Percentiles rank a stretch among this genome's conserved stretches.
Evolutionary conservation across 2,888 invertebrate genomes (phyloP).

Genomic region (Gortyna flavago): DNA sequence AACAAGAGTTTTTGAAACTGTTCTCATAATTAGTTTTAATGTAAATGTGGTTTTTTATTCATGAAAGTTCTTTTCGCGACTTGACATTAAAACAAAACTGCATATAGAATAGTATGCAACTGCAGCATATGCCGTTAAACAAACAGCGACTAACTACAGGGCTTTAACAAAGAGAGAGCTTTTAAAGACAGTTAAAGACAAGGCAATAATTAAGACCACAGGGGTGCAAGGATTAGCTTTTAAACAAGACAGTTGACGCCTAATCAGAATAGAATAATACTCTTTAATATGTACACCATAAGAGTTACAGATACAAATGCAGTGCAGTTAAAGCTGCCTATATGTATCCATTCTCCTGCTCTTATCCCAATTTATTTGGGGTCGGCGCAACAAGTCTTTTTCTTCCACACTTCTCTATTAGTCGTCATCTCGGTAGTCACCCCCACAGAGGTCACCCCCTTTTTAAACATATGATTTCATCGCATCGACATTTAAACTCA

Average conservation of each 20-base stretch:
- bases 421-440: background rate
- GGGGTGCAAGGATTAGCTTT: background rate
- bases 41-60: constrained; percentile 25
- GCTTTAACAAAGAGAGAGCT: constrained; percentile 10
- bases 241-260: background rate
- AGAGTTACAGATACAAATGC: background rate
- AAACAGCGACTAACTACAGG: background rate
- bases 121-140: background rate
- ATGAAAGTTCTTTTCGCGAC: constrained; percentile 27
- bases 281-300: background rate
- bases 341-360: background rate
- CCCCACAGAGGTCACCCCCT: background rate
- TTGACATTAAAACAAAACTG: constrained; percentile 19
- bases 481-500: background rate
- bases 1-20: constrained; percentile 43
- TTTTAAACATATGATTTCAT: background rate
- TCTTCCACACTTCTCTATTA: background rate
- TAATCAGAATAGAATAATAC: background rate
- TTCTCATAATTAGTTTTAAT: constrained; percentile 26
- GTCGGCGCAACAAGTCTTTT: background rate
- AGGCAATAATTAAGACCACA: background rate
- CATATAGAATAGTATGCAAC: constrained; percentile 8
- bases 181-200: background rate
- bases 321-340: background rate
- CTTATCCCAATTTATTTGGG: background rate